phyloP scores from a whole-genome alignment of 2,797 vertebrate species.

The Columba guinea region DNA sequence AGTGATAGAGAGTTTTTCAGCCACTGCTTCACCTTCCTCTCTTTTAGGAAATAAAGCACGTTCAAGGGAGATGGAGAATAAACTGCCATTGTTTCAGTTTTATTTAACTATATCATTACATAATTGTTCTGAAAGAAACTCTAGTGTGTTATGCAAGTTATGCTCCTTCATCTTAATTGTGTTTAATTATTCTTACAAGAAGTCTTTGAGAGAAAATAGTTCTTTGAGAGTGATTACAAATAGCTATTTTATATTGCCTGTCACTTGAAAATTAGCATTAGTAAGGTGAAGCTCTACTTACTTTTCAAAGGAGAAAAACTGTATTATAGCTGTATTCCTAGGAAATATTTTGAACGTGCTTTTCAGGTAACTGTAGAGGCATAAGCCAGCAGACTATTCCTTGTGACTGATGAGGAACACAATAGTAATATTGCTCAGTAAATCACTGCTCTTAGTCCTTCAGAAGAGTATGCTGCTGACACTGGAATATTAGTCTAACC shows the following conservation, averaged over 20 bases:
- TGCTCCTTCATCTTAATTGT: not conserved
- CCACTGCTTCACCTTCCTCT: not conserved
- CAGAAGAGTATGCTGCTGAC: not conserved
- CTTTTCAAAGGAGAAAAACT: not conserved
- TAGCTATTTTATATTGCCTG: not conserved
- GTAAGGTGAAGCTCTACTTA: not conserved
- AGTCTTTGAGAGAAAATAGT: not conserved
- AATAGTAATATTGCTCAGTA: not conserved
- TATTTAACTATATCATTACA: not conserved
- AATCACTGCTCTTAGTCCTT: not conserved
- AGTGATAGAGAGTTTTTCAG: not conserved
- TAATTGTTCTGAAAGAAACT: not conserved
- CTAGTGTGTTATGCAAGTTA: not conserved
- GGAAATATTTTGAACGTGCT: not conserved
- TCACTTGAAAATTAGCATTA: not conserved
- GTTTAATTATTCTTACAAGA: not conserved
- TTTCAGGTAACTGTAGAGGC: not conserved
- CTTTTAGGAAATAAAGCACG: no score
- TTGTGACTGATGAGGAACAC: not conserved
- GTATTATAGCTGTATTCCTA: not conserved
- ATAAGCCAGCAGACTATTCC: not conserved
- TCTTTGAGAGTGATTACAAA: not conserved
- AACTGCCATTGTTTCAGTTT: not conserved
- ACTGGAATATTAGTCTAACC: not conserved
- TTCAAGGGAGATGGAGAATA: not conserved